Base-by-base conservation (phyloP, 2,797 vertebrate species). In the Micropoecilia bifurca region DNA sequence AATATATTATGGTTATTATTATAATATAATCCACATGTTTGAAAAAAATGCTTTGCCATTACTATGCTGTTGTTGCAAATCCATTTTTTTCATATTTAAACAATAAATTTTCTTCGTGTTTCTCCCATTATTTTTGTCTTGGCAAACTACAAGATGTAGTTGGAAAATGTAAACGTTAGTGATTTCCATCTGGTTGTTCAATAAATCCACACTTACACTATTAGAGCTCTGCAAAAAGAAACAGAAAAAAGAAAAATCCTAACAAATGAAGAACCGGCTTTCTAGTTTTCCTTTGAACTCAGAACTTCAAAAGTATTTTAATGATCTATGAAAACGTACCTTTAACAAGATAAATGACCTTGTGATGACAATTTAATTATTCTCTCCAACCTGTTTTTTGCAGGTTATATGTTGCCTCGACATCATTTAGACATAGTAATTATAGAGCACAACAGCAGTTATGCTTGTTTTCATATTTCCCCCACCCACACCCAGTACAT, bases 351-450 rank as follows among this genome's bases (percentile, higher is more conserved):
- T 61, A 71, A 55, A 78, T 73, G 53, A 74, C 7, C 72, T 39
- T 72, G 57, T 77, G 68, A 89, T 77, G 75, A 47, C 53, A 45
- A 73, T 69, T 74, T 90, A 75, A 77, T 88, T 75, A 25, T 79
- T 74, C 63, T 73, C 82, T 59, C 25, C 39, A 82, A 30, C 47
- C 22, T 61, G 57, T 85, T 81, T 80, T 74, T 89, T 80, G 81
- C 74, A 81, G 59, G 82, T 80, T 75, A 59, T 75, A 78, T 79
- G 79, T 53, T 80, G 73, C 75, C 74, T 90, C 74, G 78, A 79
- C 82, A 83, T 83, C 84, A 84, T 77, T 83, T 80, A 88, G 91
- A 89, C 89, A 45, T 76, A 73, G 69, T 93, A 93, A 95, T 95
- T 93, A 91, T 76, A 91, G 87, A 88, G 81, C 41, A 73, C 74